These are phyloP conservation scores for Limnephilus rhombicus DNA, from an alignment of 2,888 invertebrate genomes.

Conservation along the genomic window DNA sequence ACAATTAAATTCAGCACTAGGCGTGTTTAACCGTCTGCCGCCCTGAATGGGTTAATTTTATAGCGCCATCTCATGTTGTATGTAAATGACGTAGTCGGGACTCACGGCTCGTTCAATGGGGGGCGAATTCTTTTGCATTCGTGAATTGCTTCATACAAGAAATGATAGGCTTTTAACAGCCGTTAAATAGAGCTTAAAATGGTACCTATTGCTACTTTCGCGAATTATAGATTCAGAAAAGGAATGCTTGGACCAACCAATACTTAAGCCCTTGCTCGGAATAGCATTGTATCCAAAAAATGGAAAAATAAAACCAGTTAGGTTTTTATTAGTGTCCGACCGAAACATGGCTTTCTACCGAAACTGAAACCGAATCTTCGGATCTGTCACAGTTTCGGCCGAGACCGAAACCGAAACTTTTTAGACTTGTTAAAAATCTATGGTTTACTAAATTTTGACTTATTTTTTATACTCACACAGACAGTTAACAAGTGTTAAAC, in stretches of 20 bases:
- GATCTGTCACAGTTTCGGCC: too few species aligned
- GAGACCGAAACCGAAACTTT: too few species aligned
- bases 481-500: too few species aligned
- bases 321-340: too few species aligned
- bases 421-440: too few species aligned
- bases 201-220: background rate
- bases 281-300: too few species aligned
- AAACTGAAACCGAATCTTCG: too few species aligned
- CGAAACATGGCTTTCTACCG: too few species aligned
- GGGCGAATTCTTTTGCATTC: background rate
- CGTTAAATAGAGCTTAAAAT: background rate
- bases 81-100: background rate
- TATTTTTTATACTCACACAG: too few species aligned
- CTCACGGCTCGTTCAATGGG: background rate
- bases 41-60: slow-evolving; percentile 12
- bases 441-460: too few species aligned
- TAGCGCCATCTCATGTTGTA: background rate
- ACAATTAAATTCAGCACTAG: slow-evolving; percentile 33
- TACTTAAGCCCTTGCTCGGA: too few species aligned
- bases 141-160: background rate
- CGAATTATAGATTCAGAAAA: background rate
- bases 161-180: background rate
- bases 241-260: background rate
- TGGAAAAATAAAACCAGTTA: too few species aligned
- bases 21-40: slow-evolving; percentile 33